These are phyloP conservation scores for Cryptomyrus ogoouensis DNA, from an alignment of 2,113 vertebrate genomes.

Conservation along the genomic window DNA sequence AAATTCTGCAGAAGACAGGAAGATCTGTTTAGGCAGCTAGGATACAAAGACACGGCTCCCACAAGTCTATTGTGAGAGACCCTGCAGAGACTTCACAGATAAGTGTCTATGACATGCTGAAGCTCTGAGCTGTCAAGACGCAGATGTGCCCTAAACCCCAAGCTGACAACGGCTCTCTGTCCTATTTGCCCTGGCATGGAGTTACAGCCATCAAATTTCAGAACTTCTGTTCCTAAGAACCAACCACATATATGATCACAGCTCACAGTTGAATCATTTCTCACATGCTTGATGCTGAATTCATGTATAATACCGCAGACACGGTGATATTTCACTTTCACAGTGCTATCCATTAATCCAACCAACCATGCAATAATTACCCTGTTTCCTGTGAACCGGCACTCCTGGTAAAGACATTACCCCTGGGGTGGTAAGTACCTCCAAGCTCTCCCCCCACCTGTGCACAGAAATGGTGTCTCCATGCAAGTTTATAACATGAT, in stretches of 20 bases:
- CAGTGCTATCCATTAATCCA: background rate
- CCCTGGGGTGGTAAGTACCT: background rate
- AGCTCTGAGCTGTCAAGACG: background rate
- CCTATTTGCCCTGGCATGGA: background rate
- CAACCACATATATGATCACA: background rate
- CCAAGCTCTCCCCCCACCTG: background rate
- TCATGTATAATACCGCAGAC: background rate
- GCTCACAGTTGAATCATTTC: background rate
- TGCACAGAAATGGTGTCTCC: background rate
- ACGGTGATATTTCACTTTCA: background rate
- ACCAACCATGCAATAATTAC: background rate
- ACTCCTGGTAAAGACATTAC: background rate
- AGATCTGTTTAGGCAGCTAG: slow-evolving; percentile 5
- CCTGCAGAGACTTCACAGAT: background rate
- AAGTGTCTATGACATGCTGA: background rate
- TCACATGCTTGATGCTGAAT: background rate
- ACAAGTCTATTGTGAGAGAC: background rate
- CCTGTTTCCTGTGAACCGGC: background rate
- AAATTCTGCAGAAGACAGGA: slow-evolving; percentile 4
- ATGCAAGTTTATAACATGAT: background rate
- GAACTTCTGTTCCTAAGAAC: background rate
- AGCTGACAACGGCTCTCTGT: background rate
- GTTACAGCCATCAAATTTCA: background rate
- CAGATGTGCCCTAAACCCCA: background rate
- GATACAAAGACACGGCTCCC: background rate